phyloP scores from a whole-genome alignment of 2,888 invertebrate genomes.

The Microctonus aethiopoides region DNA sequence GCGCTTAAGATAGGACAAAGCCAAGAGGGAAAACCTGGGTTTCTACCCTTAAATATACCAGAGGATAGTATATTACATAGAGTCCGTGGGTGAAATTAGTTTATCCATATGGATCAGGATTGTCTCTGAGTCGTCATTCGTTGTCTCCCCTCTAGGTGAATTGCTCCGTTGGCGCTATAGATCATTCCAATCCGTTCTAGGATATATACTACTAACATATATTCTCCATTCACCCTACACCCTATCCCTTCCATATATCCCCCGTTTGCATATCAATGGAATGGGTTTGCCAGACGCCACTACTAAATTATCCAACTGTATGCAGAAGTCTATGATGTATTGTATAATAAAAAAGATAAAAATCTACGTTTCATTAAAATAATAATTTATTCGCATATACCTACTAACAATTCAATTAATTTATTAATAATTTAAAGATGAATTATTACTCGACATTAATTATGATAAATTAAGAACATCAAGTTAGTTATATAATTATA shows the following conservation, averaged over 20 bases:
- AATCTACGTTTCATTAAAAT: neutral
- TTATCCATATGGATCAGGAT: slow-evolving; percentile 61
- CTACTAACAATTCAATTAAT: neutral
- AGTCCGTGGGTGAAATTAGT: slow-evolving; percentile 51
- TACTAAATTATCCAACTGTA: slow-evolving; percentile 26
- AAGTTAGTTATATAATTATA: neutral
- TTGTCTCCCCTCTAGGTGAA: slow-evolving; percentile 19
- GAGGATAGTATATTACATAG: slow-evolving; percentile 7
- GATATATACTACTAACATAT: slow-evolving; percentile 21
- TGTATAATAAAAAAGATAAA: neutral
- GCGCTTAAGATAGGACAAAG: slow-evolving; percentile 2
- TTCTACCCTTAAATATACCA: neutral
- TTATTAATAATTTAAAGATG: neutral
- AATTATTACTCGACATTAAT: neutral
- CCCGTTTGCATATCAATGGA: slow-evolving; percentile 33
- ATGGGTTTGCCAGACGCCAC: slow-evolving; percentile 24
- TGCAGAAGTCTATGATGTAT: neutral
- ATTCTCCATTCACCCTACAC: slow-evolving; percentile 12
- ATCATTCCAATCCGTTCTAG: slow-evolving; percentile 29
- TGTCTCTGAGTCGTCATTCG: slow-evolving; percentile 44
- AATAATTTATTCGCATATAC: neutral
- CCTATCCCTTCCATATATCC: neutral
- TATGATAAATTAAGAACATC: neutral
- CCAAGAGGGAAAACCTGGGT: neutral
- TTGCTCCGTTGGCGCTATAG: slow-evolving; percentile 28